Base-by-base conservation (phyloP, 2,113 vertebrate genomes). In the Merops nubicus region DNA sequence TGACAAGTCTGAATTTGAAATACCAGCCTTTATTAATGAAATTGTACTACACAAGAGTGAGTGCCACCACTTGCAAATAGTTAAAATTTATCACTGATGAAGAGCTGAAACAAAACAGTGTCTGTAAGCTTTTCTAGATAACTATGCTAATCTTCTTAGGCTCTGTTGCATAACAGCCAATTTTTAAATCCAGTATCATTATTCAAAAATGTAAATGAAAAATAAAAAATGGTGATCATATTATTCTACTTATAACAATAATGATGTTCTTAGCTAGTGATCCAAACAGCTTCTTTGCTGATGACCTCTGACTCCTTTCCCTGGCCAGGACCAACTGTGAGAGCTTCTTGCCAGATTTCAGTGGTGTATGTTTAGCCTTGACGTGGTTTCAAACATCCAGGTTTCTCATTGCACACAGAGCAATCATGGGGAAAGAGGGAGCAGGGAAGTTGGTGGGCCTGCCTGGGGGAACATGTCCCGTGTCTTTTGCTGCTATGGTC, bases 351-450 rank as follows among this genome's bases (percentile, higher is more conserved):
- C 22, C 29, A 50, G 33, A 26, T 64, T 54, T 80, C 53, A 51
- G 20, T 16, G 36, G 12, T 56, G 4, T 22, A 12, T 34, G 8
- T 62, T 25, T 51, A n/a, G 8, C 8, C 13, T 42, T 73, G 40
- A 38, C 14, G 31, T 11, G 33, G 4, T 42, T 79, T 84, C 36
- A 76, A 34, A 42, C 16, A 62, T 51, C 6, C 50, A 56, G 8
- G 9, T 51, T 87, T 91, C 26, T 81, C 38, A 43, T 3, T 48
- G n/a, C 23, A 40, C 38, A 7, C 12, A 85, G 64, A 84, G 3
- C 0, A 1, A 43, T 51, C 0, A 1, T 47, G 83, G 22, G 29
- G 56, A 10, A 69, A 40, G 21, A 68, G 15, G 4, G 36, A 13
- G 4, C 3, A 23, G 36, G 18, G 31, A 77, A 70, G 33, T 20